phyloP scores from a whole-genome alignment of 2,888 invertebrate species.

The Athalia circularis region DNA sequence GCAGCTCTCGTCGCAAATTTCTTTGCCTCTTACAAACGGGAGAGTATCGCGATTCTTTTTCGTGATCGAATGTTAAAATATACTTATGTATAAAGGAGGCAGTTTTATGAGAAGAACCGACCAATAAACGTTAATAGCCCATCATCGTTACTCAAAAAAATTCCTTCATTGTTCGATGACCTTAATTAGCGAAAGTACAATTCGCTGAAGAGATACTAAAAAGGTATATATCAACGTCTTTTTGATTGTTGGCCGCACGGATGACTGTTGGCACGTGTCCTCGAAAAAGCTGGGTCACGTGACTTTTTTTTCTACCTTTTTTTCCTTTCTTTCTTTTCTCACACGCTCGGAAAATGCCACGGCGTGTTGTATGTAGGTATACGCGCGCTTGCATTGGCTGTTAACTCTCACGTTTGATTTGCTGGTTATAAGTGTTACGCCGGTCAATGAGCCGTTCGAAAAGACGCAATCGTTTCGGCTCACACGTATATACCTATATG shows the following conservation, averaged over 20 bases:
- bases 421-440: neutral
- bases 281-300: constrained; percentile 1
- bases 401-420: no score
- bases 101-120: no score
- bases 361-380: no score
- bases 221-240: no score
- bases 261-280: neutral
- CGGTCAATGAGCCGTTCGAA: neutral
- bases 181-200: constrained; percentile 10
- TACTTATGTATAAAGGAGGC: no score
- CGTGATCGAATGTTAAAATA: no score
- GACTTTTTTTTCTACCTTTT: neutral
- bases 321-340: no score
- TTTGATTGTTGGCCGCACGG: neutral
- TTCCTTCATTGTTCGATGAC: neutral
- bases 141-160: neutral
- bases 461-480: neutral
- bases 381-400: neutral
- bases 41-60: no score
- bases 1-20: no score
- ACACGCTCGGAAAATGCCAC: neutral
- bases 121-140: no score
- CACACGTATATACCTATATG: neutral
- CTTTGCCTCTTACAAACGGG: no score
- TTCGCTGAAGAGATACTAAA: no score